These are phyloP conservation scores for Frieseomelitta varia DNA, from an alignment of 1,140 invertebrate species.

Conservation along the genomic window DNA sequence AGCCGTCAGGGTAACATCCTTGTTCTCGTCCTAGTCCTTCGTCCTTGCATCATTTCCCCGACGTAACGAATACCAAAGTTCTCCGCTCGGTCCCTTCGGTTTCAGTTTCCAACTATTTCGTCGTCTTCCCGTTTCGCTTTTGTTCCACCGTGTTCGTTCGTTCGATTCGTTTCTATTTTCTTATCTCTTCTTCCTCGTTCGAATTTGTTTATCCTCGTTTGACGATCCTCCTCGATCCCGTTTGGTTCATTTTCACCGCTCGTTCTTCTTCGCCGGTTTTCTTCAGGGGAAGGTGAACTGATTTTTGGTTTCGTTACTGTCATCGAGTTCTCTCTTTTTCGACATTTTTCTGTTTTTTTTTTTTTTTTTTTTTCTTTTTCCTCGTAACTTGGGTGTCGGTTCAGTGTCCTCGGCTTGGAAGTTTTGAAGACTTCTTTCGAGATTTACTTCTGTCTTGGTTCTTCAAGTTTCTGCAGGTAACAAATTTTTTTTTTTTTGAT, in stretches of 20 bases:
- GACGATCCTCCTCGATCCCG: neutral
- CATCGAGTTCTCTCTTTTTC: neutral
- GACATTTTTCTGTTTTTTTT: no score
- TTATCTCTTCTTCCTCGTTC: neutral
- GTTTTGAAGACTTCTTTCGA: conserved; percentile 5
- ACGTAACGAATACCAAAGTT: conserved; percentile 43
- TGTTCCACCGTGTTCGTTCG: no score
- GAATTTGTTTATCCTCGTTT: neutral
- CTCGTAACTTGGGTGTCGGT: no score
- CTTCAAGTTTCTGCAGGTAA: conserved; percentile 3
- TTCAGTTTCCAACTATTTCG: conserved; percentile 4
- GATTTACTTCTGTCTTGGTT: neutral
- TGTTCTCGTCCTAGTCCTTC: conserved; percentile 69
- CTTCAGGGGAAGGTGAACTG: neutral
- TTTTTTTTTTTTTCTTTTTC: no score
- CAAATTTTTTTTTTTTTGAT: neutral
- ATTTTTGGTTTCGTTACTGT: neutral
- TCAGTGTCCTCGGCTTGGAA: neutral
- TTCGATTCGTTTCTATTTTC: neutral
- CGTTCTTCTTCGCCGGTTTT: neutral
- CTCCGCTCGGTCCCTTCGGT: conserved; percentile 13
- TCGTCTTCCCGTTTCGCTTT: neutral
- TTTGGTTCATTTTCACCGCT: neutral
- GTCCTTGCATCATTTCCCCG: conserved; percentile 46
- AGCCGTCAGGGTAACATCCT: conserved; percentile 80